Conservation (phyloP, 2,797 vertebrate species). For the Botia almorhae region DNA sequence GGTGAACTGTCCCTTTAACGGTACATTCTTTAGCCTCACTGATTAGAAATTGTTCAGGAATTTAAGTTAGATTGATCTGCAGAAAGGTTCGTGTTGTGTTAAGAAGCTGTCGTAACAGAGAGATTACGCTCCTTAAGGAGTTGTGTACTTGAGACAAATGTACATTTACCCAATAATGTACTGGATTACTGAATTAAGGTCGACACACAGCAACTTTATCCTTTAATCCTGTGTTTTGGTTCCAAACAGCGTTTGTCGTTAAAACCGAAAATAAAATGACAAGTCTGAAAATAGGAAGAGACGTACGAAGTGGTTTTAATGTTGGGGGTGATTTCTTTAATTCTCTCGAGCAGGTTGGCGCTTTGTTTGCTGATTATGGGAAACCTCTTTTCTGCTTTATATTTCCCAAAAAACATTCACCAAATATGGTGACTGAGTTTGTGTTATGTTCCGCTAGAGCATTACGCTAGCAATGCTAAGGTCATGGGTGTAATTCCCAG, state of each 20-base stretch:
- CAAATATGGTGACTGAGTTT: neutral
- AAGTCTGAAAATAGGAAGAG: constrained; percentile 77
- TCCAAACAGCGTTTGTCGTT: constrained; percentile 80
- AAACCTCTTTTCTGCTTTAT: neutral
- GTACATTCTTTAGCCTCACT: neutral
- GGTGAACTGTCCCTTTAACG: neutral
- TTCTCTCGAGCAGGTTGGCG: neutral
- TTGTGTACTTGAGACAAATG: constrained; percentile 38
- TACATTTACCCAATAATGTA: constrained; percentile 70
- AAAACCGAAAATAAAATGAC: constrained; percentile 80
- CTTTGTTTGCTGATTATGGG: neutral
- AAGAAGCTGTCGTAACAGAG: constrained; percentile 30
- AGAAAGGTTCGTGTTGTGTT: constrained; percentile 21
- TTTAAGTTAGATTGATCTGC: constrained; percentile 22
- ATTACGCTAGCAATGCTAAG: neutral
- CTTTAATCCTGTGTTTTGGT: constrained; percentile 83
- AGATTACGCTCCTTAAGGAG: constrained; percentile 20
- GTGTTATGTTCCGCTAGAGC: neutral
- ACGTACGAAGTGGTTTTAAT: constrained; percentile 73
- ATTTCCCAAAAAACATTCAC: neutral
- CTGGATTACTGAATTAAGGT: constrained; percentile 82
- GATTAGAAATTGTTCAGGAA: constrained; percentile 26
- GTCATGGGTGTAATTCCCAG: neutral
- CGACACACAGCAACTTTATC: constrained; percentile 80
- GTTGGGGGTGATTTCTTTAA: constrained; percentile 46